Evolutionary conservation across 2,888 invertebrate species (phyloP).

Genomic region (Synanthedon formicaeformis): DNA sequence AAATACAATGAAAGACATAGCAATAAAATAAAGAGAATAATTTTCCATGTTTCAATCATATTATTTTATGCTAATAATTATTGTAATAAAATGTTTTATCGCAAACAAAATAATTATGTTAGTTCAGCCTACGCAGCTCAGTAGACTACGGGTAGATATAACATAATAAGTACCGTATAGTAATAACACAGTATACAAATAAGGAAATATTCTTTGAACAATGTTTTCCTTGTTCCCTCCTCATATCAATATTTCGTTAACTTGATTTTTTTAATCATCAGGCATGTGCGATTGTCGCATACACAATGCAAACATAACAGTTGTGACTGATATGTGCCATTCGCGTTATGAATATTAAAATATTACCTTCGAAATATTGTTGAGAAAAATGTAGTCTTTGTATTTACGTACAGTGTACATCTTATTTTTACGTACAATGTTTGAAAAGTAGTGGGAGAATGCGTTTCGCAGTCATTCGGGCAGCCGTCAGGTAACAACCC

Average conservation of each 20-base stretch:
- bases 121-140: conserved; percentile 10
- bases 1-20: too few relatives aligned
- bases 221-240: conserved; percentile 22
- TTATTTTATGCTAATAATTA: background rate
- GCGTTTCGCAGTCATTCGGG: too few relatives aligned
- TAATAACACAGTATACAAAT: conserved; percentile 4
- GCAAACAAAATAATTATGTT: conserved; percentile 13
- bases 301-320: conserved; percentile 1
- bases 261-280: conserved; percentile 5
- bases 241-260: conserved; percentile 4
- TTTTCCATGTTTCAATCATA: background rate
- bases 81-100: conserved; percentile 7
- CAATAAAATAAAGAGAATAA: background rate
- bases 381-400: too few relatives aligned
- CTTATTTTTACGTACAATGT: too few relatives aligned
- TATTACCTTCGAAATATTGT: too few relatives aligned
- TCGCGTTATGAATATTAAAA: background rate
- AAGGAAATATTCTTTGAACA: conserved; percentile 17
- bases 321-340: background rate
- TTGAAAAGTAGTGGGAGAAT: too few relatives aligned
- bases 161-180: too few relatives aligned
- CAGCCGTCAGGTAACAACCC: too few relatives aligned
- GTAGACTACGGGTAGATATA: conserved; percentile 8
- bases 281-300: conserved; percentile 6
- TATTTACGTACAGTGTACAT: too few relatives aligned